Conservation (phyloP, 2,888 invertebrate genomes). For the Thecophora atra region DNA sequence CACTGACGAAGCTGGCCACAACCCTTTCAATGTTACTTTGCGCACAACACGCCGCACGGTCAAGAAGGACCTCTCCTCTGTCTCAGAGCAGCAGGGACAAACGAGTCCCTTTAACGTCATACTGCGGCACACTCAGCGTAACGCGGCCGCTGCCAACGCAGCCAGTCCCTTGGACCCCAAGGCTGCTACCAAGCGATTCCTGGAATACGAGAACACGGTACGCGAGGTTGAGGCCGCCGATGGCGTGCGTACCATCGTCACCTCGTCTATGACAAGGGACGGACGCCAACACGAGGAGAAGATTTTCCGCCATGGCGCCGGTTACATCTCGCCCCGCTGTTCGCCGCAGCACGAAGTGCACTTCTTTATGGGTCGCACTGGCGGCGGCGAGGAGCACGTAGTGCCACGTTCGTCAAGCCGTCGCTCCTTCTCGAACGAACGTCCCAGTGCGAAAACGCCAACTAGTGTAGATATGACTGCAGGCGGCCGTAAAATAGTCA, state of each 20-base stretch:
- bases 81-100: constrained; percentile 65
- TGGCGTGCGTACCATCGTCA: constrained; percentile 63
- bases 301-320: constrained; percentile 60
- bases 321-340: constrained; percentile 56
- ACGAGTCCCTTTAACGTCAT: constrained; percentile 49
- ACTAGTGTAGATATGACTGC: constrained; percentile 60
- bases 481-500: constrained; percentile 58
- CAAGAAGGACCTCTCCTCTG: constrained; percentile 30
- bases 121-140: constrained; percentile 44
- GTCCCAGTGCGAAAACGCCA: constrained; percentile 57
- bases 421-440: constrained; percentile 53
- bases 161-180: constrained; percentile 69
- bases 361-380: constrained; percentile 69
- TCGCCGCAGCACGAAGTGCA: constrained; percentile 56
- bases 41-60: constrained; percentile 47
- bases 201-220: constrained; percentile 77
- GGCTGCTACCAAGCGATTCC: constrained; percentile 72
- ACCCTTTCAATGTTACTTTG: constrained; percentile 56
- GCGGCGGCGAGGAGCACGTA: constrained; percentile 51
- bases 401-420: constrained; percentile 52
- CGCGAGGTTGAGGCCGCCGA: constrained; percentile 68
- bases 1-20: constrained; percentile 48
- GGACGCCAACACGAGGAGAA: constrained; percentile 60
- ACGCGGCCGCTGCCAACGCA: constrained; percentile 8
- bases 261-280: constrained; percentile 59